phyloP scores from a whole-genome alignment of 2,888 invertebrate species.

The Epirrhoe tristata region DNA sequence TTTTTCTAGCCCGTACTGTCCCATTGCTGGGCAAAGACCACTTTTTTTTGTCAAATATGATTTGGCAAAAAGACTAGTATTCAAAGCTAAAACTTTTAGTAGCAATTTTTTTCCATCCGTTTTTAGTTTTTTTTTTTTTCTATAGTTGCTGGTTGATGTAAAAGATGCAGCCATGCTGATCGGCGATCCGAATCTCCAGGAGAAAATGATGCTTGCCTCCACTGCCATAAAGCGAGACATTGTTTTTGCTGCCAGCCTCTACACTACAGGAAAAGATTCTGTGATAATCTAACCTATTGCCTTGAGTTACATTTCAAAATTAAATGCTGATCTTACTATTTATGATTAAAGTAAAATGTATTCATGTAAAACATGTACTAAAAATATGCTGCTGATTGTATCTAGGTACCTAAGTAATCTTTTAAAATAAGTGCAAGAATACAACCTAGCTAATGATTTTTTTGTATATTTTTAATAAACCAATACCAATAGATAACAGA shows the following conservation, averaged over 20 bases:
- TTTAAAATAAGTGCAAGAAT: no score
- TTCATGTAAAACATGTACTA: not conserved
- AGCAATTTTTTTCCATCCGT: not conserved
- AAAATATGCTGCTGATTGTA: not conserved
- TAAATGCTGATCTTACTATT: slow-evolving; percentile 28
- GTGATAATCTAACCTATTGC: slow-evolving; percentile 46
- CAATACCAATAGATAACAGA: no score
- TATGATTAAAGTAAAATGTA: not conserved
- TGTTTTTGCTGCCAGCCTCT: slow-evolving; percentile 98
- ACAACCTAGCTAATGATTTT: no score
- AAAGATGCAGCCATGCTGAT: slow-evolving; percentile 96
- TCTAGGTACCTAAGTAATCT: no score
- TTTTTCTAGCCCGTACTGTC: no score
- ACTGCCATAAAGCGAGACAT: slow-evolving; percentile 97
- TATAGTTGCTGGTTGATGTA: slow-evolving; percentile 88
- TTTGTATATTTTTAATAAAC: no score
- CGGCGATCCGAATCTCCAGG: slow-evolving; percentile 95
- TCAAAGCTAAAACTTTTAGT: no score
- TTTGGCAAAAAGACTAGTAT: no score
- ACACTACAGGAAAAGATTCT: slow-evolving; percentile 87
- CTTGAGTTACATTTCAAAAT: slow-evolving; percentile 21
- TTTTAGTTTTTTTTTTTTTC: not conserved
- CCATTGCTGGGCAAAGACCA: no score
- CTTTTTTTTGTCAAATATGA: no score
- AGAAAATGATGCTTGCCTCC: slow-evolving; percentile 98